A percentile compares a stretch with the other conserved stretches of the same genome.
Evolutionary conservation across 1,140 invertebrate genomes (phyloP).

Genomic region (Drosophila arizonae): DNA sequence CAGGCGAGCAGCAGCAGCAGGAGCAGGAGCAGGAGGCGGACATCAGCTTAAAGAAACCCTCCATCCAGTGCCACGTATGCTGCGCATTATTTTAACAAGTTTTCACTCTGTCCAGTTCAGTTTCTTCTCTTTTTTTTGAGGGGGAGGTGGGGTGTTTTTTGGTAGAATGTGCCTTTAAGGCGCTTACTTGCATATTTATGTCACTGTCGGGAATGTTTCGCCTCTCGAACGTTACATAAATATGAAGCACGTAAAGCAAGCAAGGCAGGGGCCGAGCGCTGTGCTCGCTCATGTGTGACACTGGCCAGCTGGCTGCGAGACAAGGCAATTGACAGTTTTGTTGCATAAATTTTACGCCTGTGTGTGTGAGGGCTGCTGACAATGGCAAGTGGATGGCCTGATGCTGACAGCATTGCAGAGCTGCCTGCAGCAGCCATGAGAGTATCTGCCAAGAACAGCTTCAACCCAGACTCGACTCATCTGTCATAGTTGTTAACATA

Average conservation of each 20-base stretch:
- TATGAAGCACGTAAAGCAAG: slow-evolving; percentile 24
- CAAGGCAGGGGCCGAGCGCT: neutral
- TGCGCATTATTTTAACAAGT: slow-evolving; percentile 71
- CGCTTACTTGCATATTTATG: slow-evolving; percentile 78
- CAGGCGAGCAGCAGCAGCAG: too few relatives aligned
- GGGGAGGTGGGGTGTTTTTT: neutral
- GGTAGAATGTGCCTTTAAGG: slow-evolving; percentile 56
- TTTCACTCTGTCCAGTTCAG: slow-evolving; percentile 36
- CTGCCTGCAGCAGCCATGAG: neutral
- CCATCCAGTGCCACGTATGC: slow-evolving; percentile 12
- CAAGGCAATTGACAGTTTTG: slow-evolving; percentile 52
- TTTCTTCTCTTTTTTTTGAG: neutral
- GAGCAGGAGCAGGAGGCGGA: neutral
- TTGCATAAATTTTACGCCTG: slow-evolving; percentile 44
- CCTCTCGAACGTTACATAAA: slow-evolving; percentile 49
- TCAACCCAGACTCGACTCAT: slow-evolving; percentile 29
- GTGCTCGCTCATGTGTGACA: slow-evolving; percentile 49
- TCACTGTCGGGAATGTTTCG: slow-evolving; percentile 57
- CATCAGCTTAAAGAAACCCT: slow-evolving; percentile 53
- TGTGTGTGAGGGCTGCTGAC: slow-evolving; percentile 13
- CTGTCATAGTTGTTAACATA: slow-evolving; percentile 28
- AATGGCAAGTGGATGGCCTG: slow-evolving; percentile 17
- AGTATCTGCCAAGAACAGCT: slow-evolving; percentile 34
- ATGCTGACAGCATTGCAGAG: slow-evolving; percentile 38
- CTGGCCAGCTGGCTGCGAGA: slow-evolving; percentile 45